phyloP scores from a whole-genome alignment of 2,888 invertebrate genomes.

The Nesidiocoris tenuis region DNA sequence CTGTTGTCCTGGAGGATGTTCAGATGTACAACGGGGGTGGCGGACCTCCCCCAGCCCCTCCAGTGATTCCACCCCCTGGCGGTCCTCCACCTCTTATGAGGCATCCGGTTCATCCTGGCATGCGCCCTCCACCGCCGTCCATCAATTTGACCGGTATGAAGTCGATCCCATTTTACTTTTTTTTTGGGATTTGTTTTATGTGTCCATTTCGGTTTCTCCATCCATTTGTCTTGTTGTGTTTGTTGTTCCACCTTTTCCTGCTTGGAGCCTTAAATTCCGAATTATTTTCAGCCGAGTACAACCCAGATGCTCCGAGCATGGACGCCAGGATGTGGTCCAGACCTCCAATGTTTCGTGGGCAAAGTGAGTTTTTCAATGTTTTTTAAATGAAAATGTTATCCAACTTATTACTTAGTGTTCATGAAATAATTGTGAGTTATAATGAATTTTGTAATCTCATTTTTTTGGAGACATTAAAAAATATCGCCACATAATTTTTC shows the following conservation, averaged over 20 bases:
- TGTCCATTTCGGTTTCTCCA: no score
- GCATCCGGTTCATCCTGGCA: constrained; percentile 52
- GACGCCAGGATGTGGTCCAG: constrained; percentile 54
- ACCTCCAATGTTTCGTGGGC: constrained; percentile 45
- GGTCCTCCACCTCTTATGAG: constrained; percentile 51
- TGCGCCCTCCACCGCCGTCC: constrained; percentile 50
- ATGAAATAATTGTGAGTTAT: not conserved
- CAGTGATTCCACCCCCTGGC: constrained; percentile 51
- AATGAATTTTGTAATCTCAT: not conserved
- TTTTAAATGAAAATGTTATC: not conserved
- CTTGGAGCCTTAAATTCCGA: no score
- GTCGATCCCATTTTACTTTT: not conserved
- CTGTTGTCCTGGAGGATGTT: constrained; percentile 85
- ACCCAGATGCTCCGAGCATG: constrained; percentile 79
- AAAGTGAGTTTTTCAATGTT: constrained; percentile 38
- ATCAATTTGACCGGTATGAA: constrained; percentile 40
- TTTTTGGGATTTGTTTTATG: no score
- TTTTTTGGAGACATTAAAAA: not conserved
- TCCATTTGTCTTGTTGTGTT: no score
- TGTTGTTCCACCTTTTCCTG: no score
- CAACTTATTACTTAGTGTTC: not conserved
- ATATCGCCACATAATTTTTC: constrained; percentile 17
- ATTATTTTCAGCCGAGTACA: constrained; percentile 62
- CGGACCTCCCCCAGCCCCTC: constrained; percentile 31
- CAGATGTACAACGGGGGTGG: constrained; percentile 46